Conservation (phyloP, 2,888 invertebrate genomes). For the Digitonthophagus gazella region DNA sequence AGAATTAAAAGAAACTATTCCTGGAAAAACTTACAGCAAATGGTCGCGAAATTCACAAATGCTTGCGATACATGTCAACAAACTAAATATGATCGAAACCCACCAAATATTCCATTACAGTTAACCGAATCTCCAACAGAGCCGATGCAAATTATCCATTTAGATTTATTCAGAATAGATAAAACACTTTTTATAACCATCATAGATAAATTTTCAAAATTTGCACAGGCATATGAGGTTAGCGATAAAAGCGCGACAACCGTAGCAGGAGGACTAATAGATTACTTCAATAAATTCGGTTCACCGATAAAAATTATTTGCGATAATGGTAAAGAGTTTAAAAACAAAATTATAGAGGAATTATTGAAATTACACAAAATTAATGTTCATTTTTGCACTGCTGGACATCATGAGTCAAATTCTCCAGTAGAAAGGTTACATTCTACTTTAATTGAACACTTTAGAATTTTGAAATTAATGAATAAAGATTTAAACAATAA, state of each 20-base stretch:
- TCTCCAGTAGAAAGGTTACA: conserved; percentile 21
- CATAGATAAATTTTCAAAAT: too few relatives aligned
- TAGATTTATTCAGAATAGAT: too few relatives aligned
- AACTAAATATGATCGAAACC: too few relatives aligned
- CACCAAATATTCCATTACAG: conserved; percentile 15
- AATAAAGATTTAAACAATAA: not conserved
- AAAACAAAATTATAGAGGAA: too few relatives aligned
- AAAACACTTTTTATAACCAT: too few relatives aligned
- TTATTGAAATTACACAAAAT: too few relatives aligned
- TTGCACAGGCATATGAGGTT: conserved; percentile 23
- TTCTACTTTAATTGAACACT: conserved; percentile 17
- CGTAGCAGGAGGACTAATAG: conserved; percentile 18
- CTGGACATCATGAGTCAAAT: too few relatives aligned
- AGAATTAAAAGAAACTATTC: too few relatives aligned
- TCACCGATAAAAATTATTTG: conserved; percentile 24
- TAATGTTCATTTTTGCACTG: too few relatives aligned
- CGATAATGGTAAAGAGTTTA: conserved; percentile 28
- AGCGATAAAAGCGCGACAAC: conserved; percentile 16
- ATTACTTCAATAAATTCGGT: conserved; percentile 25
- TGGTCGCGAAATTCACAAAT: too few relatives aligned
- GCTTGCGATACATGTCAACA: too few relatives aligned
- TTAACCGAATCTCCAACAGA: conserved; percentile 21
- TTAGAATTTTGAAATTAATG: conserved; percentile 21
- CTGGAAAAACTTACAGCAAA: too few relatives aligned
- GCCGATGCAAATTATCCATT: conserved; percentile 26